Percentiles rank a stretch among this genome's conserved stretches.
Evolutionary conservation across 2,113 vertebrate genomes (phyloP).

Genomic region (Pygoscelis antarcticus): DNA sequence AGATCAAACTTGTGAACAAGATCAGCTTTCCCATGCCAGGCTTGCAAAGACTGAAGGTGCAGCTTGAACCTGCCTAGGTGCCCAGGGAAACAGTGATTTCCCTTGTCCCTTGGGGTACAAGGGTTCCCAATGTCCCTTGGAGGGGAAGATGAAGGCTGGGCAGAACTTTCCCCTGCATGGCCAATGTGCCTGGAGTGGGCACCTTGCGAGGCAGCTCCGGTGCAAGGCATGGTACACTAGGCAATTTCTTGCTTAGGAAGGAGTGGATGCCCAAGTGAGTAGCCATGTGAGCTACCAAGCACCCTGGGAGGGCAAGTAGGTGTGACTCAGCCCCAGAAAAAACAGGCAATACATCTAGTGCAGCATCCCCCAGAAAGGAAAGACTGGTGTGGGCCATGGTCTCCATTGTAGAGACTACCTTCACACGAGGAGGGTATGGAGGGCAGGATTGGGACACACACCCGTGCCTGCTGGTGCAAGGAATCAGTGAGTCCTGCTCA

Average conservation of each 20-base stretch:
- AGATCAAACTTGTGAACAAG: not conserved
- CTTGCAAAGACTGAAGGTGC: not conserved
- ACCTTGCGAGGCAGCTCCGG: not conserved
- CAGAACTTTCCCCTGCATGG: not conserved
- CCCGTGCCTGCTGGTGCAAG: not conserved
- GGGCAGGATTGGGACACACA: rapidly evolving
- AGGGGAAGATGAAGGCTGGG: not conserved
- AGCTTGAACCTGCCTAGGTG: not conserved
- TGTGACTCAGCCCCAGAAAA: not conserved
- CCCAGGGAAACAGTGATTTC: not conserved
- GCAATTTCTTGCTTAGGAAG: not conserved
- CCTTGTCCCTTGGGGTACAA: not conserved
- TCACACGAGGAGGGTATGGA: not conserved
- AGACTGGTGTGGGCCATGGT: not conserved
- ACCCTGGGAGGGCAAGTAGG: not conserved
- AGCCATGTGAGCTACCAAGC: not conserved
- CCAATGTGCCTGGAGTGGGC: not conserved
- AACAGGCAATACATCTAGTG: not conserved
- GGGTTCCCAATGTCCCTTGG: not conserved
- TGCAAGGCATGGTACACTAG: not conserved
- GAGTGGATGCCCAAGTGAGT: not conserved
- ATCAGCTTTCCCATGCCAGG: not conserved
- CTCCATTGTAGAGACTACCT: not conserved
- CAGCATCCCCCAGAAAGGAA: not conserved
- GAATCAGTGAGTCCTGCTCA: not conserved